These are phyloP conservation scores for Halcyon malimbica DNA, from an alignment of 2,113 vertebrate species.

Conservation along the genomic window DNA sequence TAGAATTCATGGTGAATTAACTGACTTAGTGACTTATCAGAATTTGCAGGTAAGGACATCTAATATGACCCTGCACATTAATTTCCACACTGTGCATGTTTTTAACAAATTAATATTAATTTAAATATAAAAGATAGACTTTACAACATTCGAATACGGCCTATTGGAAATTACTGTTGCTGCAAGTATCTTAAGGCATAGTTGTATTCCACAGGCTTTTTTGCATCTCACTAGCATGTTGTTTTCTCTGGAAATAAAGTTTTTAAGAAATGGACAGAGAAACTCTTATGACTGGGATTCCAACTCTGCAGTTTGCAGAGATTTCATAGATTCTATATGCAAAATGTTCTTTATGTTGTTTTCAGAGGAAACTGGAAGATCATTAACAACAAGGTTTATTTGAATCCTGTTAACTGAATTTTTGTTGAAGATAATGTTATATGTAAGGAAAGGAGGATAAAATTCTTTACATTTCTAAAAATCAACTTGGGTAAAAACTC, in stretches of 20 bases:
- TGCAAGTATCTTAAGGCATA: background rate
- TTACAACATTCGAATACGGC: background rate
- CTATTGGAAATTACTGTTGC: background rate
- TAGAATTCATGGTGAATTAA: slow-evolving; percentile 72
- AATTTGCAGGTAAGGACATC: background rate
- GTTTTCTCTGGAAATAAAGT: background rate
- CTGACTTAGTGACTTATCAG: background rate
- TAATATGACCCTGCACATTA: background rate
- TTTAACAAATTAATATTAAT: background rate
- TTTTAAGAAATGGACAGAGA: background rate
- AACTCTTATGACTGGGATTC: background rate
- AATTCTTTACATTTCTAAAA: background rate
- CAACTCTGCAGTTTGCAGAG: background rate
- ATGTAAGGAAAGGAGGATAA: background rate
- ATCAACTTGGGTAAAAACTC: background rate
- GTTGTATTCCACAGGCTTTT: background rate
- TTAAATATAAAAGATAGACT: background rate
- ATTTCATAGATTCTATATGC: background rate
- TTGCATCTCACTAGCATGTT: background rate
- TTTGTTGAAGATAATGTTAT: background rate
- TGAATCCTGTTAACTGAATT: background rate
- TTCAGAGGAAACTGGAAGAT: background rate
- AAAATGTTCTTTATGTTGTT: background rate
- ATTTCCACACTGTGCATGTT: background rate
- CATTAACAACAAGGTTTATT: background rate